Percentiles rank a stretch among this genome's conserved stretches.
Evolutionary conservation across 2,113 vertebrate genomes (phyloP).

Genomic region (Aptenodytes patagonicus): DNA sequence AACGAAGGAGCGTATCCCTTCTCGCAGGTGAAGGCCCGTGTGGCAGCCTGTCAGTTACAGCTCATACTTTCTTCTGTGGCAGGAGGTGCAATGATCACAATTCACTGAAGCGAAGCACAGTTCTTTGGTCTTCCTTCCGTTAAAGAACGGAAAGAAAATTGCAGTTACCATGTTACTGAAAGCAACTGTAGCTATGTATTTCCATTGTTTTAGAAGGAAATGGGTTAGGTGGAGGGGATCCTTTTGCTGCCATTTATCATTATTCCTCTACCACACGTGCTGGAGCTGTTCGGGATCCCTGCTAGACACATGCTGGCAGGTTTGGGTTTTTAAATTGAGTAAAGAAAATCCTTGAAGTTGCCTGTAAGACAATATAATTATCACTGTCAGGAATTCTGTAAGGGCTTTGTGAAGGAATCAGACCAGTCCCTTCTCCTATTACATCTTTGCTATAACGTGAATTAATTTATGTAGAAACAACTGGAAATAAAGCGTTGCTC

Average conservation of each 20-base stretch:
- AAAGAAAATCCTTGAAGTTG: background rate
- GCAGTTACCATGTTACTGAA: background rate
- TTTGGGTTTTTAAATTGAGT: background rate
- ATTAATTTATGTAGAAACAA: background rate
- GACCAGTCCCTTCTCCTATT: background rate
- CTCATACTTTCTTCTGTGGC: background rate
- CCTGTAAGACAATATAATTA: background rate
- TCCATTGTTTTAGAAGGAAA: background rate
- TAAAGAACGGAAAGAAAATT: background rate
- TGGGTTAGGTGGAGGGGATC: background rate
- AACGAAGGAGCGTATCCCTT: accelerated
- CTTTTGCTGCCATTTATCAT: background rate
- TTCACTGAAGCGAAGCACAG: background rate
- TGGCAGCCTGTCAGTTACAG: background rate
- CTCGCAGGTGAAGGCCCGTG: accelerated
- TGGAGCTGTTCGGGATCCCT: background rate
- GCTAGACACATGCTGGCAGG: background rate
- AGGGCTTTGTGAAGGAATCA: background rate
- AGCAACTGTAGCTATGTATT: background rate
- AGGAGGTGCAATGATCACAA: background rate
- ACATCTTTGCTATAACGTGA: background rate
- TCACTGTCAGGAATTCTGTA: background rate
- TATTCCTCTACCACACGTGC: background rate
- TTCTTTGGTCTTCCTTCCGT: background rate
- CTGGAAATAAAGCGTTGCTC: background rate